A percentile compares a stretch with the other conserved stretches of the same genome.
These are phyloP conservation scores for Holacanthus passer DNA, from an alignment of 2,113 vertebrate species.

Conservation along the genomic window DNA sequence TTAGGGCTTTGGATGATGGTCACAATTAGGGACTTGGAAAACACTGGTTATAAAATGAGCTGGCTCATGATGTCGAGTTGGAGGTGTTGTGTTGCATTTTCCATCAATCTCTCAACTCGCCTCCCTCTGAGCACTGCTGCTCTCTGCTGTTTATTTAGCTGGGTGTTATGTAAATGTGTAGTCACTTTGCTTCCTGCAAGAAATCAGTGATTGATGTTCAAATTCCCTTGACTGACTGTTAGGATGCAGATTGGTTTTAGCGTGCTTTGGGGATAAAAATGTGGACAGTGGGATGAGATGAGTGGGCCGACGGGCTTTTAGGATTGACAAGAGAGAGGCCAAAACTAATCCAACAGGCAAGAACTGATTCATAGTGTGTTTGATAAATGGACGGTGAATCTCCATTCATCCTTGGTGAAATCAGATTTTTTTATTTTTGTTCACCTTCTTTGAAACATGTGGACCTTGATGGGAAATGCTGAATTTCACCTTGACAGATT, in stretches of 20 bases:
- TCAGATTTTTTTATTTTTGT: background rate
- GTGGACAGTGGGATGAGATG: constrained; percentile 25
- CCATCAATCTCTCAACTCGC: constrained; percentile 62
- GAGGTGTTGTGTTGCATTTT: constrained; percentile 67
- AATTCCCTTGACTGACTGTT: constrained; percentile 37
- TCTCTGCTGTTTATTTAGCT: constrained; percentile 50
- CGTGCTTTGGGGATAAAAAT: constrained; percentile 11
- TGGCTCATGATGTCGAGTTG: constrained; percentile 43
- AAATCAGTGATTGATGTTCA: constrained; percentile 54
- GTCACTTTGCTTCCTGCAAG: constrained; percentile 49
- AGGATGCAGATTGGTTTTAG: constrained; percentile 38
- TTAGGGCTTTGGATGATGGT: constrained; percentile 35
- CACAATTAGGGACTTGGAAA: constrained; percentile 47
- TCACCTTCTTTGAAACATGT: constrained; percentile 1
- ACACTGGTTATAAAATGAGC: constrained; percentile 61
- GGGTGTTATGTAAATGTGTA: constrained; percentile 65
- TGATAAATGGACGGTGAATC: constrained; percentile 1
- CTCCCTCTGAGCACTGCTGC: constrained; percentile 58
- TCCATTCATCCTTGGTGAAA: background rate
- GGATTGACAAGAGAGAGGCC: constrained; percentile 21
- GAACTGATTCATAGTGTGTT: constrained; percentile 1
- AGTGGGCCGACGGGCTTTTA: constrained; percentile 19
- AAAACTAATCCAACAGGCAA: constrained; percentile 3
- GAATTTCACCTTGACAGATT: background rate
- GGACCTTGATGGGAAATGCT: background rate